Evolutionary conservation across 1,140 invertebrate genomes (phyloP).

Genomic region (Lamellibrachia luymesi): DNA sequence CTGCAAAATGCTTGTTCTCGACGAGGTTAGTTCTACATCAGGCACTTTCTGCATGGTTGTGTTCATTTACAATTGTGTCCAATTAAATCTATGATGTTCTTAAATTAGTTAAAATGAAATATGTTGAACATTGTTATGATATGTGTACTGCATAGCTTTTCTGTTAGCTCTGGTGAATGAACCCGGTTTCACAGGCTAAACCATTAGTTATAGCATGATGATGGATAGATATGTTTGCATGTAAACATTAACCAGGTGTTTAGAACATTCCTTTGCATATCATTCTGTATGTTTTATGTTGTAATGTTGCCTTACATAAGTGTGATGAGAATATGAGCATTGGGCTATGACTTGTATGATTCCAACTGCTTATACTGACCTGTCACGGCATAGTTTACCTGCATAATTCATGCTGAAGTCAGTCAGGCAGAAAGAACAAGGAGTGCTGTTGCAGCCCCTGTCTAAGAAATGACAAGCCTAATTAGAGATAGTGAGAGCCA

Average conservation of each 20-base stretch:
- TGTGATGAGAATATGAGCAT: background rate
- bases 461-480: background rate
- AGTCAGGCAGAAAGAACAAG: background rate
- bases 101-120: too few species aligned
- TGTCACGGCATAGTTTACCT: background rate
- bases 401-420: background rate
- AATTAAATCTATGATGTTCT: background rate
- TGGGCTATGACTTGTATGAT: background rate
- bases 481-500: background rate
- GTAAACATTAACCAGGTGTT: background rate
- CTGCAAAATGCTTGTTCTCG: slow-evolving; percentile 94
- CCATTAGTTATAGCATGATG: too few species aligned
- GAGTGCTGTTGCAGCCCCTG: background rate
- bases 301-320: background rate
- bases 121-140: too few species aligned
- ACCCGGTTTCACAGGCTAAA: too few species aligned
- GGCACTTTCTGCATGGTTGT: background rate
- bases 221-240: too few species aligned
- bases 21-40: slow-evolving; percentile 66
- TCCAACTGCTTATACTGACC: background rate
- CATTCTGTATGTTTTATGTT: too few species aligned
- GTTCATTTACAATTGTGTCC: background rate
- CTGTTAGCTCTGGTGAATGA: too few species aligned
- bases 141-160: too few species aligned
- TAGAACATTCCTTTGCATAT: too few species aligned